phyloP scores from a whole-genome alignment of 2,113 vertebrate genomes.

The Mobula hypostoma region DNA sequence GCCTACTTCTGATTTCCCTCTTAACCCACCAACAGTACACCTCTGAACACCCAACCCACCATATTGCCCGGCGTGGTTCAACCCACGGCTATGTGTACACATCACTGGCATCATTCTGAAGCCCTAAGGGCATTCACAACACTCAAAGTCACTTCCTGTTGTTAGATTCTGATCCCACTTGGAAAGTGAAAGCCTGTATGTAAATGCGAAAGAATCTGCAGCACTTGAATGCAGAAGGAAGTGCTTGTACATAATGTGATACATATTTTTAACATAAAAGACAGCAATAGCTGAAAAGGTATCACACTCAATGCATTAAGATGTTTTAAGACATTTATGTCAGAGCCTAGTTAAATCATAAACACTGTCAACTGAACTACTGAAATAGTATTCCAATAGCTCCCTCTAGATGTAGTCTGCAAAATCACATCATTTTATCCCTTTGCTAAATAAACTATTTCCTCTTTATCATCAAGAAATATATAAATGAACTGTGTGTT shows the following conservation, averaged over 20 bases:
- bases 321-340: not conserved
- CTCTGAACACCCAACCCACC: no score
- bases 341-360: not conserved
- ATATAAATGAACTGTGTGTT: not conserved
- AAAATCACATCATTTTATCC: not conserved
- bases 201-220: not conserved
- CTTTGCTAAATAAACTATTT: not conserved
- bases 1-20: no score
- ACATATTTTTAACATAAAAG: not conserved
- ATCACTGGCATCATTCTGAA: no score
- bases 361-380: not conserved
- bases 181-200: not conserved
- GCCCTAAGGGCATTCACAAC: no score
- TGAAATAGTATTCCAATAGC: slow-evolving; percentile 24
- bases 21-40: no score
- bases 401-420: not conserved
- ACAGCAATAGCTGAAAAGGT: not conserved
- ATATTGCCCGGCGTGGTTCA: no score
- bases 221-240: not conserved
- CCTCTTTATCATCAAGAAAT: not conserved
- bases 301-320: not conserved
- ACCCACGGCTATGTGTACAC: no score
- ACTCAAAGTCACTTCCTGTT: no score
- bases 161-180: not conserved
- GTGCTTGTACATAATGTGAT: not conserved